phyloP scores from a whole-genome alignment of 2,888 invertebrate species.

The Polymixis flavicincta region DNA sequence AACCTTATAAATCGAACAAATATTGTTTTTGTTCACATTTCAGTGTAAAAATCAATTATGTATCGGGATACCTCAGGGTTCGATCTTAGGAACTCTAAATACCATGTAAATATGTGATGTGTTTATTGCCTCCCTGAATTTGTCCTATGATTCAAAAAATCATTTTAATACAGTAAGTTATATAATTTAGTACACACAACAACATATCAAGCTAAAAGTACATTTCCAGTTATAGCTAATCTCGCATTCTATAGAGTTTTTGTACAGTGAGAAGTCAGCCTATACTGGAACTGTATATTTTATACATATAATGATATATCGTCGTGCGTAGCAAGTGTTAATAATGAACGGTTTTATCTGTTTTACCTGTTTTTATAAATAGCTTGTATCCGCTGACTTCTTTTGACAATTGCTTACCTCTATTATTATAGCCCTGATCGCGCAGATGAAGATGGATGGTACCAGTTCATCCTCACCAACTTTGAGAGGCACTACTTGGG shows the following conservation, averaged over 20 bases:
- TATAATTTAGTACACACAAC: not conserved
- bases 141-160: not conserved
- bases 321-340: not conserved
- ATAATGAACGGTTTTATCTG: too few species aligned
- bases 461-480: slow-evolving; percentile 91
- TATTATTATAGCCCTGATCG: slow-evolving; percentile 70
- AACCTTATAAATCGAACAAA: not conserved
- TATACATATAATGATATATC: too few species aligned
- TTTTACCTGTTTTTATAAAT: too few species aligned
- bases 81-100: not conserved
- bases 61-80: not conserved
- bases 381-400: not conserved
- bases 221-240: too few species aligned
- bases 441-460: slow-evolving; percentile 85
- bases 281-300: too few species aligned
- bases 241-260: too few species aligned
- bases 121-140: too few species aligned
- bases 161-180: not conserved
- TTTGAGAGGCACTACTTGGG: slow-evolving; percentile 92
- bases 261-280: too few species aligned
- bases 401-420: not conserved
- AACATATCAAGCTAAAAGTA: too few species aligned
- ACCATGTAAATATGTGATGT: too few species aligned
- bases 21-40: not conserved
- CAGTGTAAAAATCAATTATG: not conserved